Base-by-base conservation (phyloP, 2,888 invertebrate genomes). In the Orchesella flavescens region DNA sequence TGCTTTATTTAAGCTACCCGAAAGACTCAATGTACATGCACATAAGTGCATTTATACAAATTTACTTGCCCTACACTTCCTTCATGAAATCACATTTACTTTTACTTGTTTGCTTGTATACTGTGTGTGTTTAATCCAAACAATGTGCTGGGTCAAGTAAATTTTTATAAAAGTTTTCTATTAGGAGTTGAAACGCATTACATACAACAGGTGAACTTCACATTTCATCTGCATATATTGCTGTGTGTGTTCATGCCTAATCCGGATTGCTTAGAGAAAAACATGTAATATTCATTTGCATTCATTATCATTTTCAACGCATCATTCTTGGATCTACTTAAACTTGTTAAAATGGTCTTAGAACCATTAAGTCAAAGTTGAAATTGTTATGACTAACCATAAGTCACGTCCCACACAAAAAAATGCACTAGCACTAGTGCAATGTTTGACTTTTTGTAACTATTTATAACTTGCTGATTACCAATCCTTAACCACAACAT, bases 391-490 rank as follows among this genome's bases (percentile, higher is more conserved):
- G 78, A 78, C 61, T 59, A 72, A 23, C 68, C 69, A 23, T 73
- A 73, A 83, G 83, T 83, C 83, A 83, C 83, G 83, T 83, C 77
- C 57, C 43, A 72, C 76, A 82, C 57, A 83, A 46, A 65, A 24
- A 68, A 79, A 34, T 66, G 57, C 44, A 63, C 23, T 46, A 53
- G 15, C 49, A 4, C 34, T 15, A 23, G 1, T 34, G 13, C 34
- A 59, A 7, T 76, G 49, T 75, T 73, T 73, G 59, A 57, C 43
- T 57, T 63, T 53, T 59, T 63, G 24, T 69, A 76, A 76, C 82
- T 77, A 83, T 83, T 83, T 77, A 76, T 77, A 83, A 77, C 69
- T 57, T 59, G 49, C 61, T 78, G 78, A 71, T 78, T 61, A 78
- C 59, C 10, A 53, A 63, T 61, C 55, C 63, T 65, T 55, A 55